These are phyloP conservation scores for Drosophila conformis DNA, from an alignment of 2,888 invertebrate genomes.

Conservation along the genomic window DNA sequence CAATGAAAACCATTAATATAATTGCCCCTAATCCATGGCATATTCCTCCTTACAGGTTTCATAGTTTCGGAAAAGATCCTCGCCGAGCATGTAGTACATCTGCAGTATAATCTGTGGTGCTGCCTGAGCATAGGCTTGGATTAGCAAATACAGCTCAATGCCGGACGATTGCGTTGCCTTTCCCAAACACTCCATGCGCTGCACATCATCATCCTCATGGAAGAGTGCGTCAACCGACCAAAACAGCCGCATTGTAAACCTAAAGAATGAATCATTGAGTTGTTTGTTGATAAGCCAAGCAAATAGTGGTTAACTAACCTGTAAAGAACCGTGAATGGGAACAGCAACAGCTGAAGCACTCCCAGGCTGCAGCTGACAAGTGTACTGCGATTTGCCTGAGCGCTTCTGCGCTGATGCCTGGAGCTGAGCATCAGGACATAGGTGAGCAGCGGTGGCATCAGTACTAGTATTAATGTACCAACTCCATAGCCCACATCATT, in stretches of 20 bases:
- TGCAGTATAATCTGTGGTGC: slow-evolving; percentile 90
- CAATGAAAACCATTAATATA: slow-evolving; percentile 58
- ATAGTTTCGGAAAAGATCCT: slow-evolving; percentile 86
- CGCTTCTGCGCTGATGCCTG: slow-evolving; percentile 86
- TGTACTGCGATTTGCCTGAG: slow-evolving; percentile 82
- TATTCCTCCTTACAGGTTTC: slow-evolving; percentile 87
- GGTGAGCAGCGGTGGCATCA: slow-evolving; percentile 87
- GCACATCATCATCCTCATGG: slow-evolving; percentile 86
- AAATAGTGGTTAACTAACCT: slow-evolving; percentile 75
- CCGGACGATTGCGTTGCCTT: slow-evolving; percentile 88
- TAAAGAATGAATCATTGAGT: slow-evolving; percentile 69
- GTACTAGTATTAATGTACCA: slow-evolving; percentile 85
- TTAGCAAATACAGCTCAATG: slow-evolving; percentile 91
- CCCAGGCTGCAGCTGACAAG: slow-evolving; percentile 63
- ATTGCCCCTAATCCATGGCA: not conserved
- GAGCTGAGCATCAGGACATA: slow-evolving; percentile 87
- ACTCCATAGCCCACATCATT: slow-evolving; percentile 86
- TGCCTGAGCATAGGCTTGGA: slow-evolving; percentile 92
- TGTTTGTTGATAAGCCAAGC: not conserved
- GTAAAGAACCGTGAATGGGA: slow-evolving; percentile 87
- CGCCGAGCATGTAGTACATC: slow-evolving; percentile 88
- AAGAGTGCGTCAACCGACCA: slow-evolving; percentile 91
- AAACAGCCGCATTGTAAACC: slow-evolving; percentile 90
- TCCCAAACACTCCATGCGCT: slow-evolving; percentile 87
- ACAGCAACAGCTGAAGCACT: slow-evolving; percentile 74